These are phyloP conservation scores for Micromussa lordhowensis DNA, from an alignment of 92 coral and sea anemone species.

Conservation along the genomic window DNA sequence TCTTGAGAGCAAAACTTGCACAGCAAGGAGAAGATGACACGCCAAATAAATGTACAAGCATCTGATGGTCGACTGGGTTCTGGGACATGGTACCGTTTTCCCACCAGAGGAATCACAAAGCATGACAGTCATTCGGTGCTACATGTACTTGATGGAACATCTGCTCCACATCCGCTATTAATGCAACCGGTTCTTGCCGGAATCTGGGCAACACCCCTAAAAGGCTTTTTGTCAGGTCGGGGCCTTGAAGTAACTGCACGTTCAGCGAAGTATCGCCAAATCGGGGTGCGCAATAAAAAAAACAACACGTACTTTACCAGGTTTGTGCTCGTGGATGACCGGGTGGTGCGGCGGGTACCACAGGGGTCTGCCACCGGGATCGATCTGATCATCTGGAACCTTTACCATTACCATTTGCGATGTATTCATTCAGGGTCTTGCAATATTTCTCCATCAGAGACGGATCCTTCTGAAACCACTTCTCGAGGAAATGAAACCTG, in stretches of 20 bases:
- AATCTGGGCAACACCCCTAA: constrained; percentile 36
- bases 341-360: constrained; percentile 67
- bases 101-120: constrained; percentile 53
- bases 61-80: constrained; percentile 31
- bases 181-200: constrained; percentile 18
- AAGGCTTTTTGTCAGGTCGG: constrained; percentile 41
- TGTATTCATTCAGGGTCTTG: constrained; percentile 9
- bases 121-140: not conserved
- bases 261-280: constrained; percentile 34
- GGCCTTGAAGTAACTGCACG: constrained; percentile 39
- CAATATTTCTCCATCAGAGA: constrained; percentile 6
- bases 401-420: constrained; percentile 34
- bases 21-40: constrained; percentile 48
- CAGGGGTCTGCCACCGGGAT: constrained; percentile 10
- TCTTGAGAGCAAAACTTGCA: constrained; percentile 21
- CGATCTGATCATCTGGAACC: constrained; percentile 20
- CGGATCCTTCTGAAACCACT: not conserved
- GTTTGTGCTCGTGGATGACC: constrained; percentile 43
- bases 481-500: constrained; percentile 1
- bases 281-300: constrained; percentile 53
- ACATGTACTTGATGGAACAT: constrained; percentile 48
- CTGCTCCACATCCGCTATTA: constrained; percentile 27
- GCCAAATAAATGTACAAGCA: constrained; percentile 55
- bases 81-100: not conserved
- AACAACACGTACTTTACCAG: constrained; percentile 50